Evolutionary conservation across 2,113 vertebrate genomes (phyloP).

Genomic region (Pavo muticus): DNA sequence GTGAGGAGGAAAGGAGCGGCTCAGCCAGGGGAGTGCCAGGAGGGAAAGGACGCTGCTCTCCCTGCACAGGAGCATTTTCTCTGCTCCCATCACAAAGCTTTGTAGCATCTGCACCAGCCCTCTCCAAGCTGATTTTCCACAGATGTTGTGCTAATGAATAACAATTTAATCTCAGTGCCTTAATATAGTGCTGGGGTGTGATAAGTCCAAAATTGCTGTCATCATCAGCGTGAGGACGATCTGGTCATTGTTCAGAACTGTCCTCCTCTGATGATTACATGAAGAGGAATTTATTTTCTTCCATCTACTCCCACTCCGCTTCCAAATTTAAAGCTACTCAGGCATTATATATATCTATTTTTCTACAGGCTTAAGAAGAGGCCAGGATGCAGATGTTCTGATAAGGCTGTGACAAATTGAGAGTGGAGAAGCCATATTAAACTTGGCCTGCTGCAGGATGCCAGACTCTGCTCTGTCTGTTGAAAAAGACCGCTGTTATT

Average conservation of each 20-base stretch:
- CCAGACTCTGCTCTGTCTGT: background rate
- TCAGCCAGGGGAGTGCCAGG: no score
- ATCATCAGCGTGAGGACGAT: conserved; percentile 71
- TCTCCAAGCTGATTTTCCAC: conserved; percentile 71
- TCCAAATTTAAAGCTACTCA: conserved; percentile 66
- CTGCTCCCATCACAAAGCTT: background rate
- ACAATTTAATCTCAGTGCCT: conserved; percentile 79
- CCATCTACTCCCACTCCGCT: conserved; percentile 56
- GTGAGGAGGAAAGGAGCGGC: background rate
- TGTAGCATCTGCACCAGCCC: conserved; percentile 50
- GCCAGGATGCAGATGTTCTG: conserved; percentile 42
- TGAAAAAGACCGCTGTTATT: background rate
- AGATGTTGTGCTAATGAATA: conserved; percentile 80
- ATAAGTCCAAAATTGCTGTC: conserved; percentile 82
- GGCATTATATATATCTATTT: conserved; percentile 14
- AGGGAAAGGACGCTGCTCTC: background rate
- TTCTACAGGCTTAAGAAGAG: conserved; percentile 51
- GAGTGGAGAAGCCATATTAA: background rate
- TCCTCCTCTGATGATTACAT: conserved; percentile 74
- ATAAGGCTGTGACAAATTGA: conserved; percentile 36
- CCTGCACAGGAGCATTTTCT: background rate
- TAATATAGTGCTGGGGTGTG: conserved; percentile 81
- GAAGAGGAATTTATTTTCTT: conserved; percentile 72
- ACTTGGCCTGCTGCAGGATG: background rate
- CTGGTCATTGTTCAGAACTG: conserved; percentile 82